phyloP scores from a whole-genome alignment of 2,888 invertebrate species.

The Iselma pallidipennis region DNA sequence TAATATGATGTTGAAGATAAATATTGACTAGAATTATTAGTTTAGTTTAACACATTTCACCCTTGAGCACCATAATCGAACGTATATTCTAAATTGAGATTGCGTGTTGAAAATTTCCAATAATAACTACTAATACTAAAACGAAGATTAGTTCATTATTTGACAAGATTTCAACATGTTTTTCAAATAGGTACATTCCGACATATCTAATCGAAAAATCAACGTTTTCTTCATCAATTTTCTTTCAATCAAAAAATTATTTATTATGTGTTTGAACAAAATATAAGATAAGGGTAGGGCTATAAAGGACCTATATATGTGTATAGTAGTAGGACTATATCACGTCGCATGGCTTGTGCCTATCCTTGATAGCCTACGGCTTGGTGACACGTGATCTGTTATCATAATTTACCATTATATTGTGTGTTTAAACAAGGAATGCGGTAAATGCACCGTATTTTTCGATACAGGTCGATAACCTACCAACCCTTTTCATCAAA shows the following conservation, averaged over 20 bases:
- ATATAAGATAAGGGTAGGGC: background rate
- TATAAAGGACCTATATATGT: background rate
- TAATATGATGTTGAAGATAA: slow-evolving; percentile 2
- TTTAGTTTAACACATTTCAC: slow-evolving; percentile 3
- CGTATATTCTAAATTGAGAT: background rate
- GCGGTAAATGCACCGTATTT: background rate
- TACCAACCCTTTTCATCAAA: background rate
- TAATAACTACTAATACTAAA: background rate
- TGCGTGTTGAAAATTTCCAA: slow-evolving; percentile 2
- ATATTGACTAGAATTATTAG: slow-evolving; percentile 3
- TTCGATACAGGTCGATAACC: background rate
- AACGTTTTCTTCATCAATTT: background rate
- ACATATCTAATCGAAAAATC: background rate
- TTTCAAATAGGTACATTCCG: background rate
- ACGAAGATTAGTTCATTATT: background rate
- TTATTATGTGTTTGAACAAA: background rate
- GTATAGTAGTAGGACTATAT: too few species aligned
- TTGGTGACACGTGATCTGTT: background rate
- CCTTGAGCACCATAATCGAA: background rate
- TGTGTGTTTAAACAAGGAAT: background rate
- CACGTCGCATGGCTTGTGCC: too few species aligned
- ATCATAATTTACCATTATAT: background rate
- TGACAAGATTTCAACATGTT: background rate
- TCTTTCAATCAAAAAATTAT: background rate
- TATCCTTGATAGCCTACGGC: too few species aligned